These are phyloP conservation scores for Phrynosoma platyrhinos DNA, from an alignment of 2,113 vertebrate genomes.

Conservation along the genomic window DNA sequence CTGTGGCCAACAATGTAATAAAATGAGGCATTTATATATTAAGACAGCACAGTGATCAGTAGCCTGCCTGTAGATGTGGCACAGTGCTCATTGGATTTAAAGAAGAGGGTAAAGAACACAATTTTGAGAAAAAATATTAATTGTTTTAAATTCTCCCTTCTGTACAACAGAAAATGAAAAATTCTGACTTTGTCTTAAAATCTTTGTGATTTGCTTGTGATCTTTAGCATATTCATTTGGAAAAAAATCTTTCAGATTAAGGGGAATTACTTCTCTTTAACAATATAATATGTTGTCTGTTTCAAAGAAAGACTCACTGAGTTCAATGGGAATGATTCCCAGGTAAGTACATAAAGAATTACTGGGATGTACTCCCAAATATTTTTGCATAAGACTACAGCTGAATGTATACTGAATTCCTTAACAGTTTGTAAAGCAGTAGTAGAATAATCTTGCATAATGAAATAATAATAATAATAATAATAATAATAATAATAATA, in stretches of 20 bases:
- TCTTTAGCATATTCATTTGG: neutral
- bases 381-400: neutral
- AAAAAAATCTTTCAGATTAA: neutral
- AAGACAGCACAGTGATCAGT: constrained; percentile 42
- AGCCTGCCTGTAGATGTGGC: constrained; percentile 46
- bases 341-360: neutral
- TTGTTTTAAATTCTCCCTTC: neutral
- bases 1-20: constrained; percentile 52
- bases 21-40: constrained; percentile 64
- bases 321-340: neutral
- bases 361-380: neutral
- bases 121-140: neutral
- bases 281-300: neutral
- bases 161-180: neutral
- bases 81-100: neutral
- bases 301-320: neutral
- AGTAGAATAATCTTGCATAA: neutral
- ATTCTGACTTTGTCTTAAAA: neutral
- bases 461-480: too few relatives aligned
- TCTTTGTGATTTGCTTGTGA: neutral
- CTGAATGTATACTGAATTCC: neutral
- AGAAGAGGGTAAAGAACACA: neutral
- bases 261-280: neutral
- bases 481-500: too few relatives aligned
- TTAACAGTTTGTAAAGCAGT: neutral